phyloP scores from a whole-genome alignment of 2,888 invertebrate species.

The Clitarchus hookeri region DNA sequence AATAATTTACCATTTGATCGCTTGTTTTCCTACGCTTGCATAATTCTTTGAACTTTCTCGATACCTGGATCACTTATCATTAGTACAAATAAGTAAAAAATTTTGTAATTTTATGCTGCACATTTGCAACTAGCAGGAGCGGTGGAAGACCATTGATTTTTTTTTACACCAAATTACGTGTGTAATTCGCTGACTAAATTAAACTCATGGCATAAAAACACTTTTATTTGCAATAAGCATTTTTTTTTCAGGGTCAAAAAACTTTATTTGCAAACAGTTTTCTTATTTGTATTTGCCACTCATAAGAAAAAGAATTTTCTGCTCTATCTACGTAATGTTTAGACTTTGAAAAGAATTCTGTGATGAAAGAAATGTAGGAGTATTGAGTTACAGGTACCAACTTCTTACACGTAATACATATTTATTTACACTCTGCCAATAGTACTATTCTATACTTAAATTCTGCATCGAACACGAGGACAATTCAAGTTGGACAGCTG shows the following conservation, averaged over 20 bases:
- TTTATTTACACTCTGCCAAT: conserved; percentile 6
- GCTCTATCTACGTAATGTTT: not conserved
- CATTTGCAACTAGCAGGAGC: conserved; percentile 31
- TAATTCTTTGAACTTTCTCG: not conserved
- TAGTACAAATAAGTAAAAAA: too few species aligned
- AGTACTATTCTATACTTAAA: not conserved
- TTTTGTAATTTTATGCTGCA: not conserved
- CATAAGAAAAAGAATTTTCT: not conserved
- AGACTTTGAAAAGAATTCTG: not conserved
- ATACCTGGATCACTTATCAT: not conserved
- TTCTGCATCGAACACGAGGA: not conserved
- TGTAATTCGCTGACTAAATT: conserved; percentile 1
- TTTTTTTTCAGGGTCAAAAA: not conserved
- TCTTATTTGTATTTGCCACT: not conserved
- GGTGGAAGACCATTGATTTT: conserved; percentile 43
- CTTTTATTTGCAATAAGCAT: not conserved
- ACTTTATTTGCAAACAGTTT: not conserved
- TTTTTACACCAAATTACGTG: conserved; percentile 33
- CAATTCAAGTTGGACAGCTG: not conserved
- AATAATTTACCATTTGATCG: too few species aligned
- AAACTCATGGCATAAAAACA: not conserved
- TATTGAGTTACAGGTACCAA: conserved; percentile 22
- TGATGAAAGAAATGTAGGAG: conserved; percentile 17
- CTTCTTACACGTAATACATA: conserved; percentile 21
- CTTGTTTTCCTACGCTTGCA: not conserved